Evolutionary conservation across 2,888 invertebrate genomes (phyloP).

Genomic region (Hermodice carunculata): DNA sequence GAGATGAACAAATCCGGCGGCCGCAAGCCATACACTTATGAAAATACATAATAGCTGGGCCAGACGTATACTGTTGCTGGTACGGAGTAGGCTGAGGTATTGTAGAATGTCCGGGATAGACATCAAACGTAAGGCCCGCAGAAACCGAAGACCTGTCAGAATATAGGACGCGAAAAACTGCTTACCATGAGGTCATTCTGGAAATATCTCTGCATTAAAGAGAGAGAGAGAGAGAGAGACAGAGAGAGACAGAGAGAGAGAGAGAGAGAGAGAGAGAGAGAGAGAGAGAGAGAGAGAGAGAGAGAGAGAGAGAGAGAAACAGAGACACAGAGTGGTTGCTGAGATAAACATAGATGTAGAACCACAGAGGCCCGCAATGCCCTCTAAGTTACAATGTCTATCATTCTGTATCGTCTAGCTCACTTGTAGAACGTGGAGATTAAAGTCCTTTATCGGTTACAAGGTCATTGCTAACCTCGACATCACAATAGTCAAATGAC

Average conservation of each 20-base stretch:
- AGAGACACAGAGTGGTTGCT: neutral
- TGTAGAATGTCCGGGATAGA: conserved; percentile 47
- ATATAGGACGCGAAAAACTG: no score
- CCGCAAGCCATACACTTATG: conserved; percentile 43
- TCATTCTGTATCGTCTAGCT: no score
- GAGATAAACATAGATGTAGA: no score
- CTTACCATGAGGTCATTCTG: no score
- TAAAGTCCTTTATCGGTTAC: neutral
- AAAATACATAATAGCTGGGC: conserved; percentile 43
- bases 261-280: conserved; percentile 8
- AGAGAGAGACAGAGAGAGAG: conserved; percentile 9
- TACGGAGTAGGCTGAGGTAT: conserved; percentile 43
- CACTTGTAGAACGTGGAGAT: neutral
- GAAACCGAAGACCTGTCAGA: conserved; percentile 41
- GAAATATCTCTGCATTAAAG: neutral
- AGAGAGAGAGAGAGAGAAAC: conserved; percentile 3
- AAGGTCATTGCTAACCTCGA: neutral
- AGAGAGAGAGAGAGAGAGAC: neutral
- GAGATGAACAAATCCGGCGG: conserved; percentile 47
- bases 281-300: conserved; percentile 6
- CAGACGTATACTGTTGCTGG: conserved; percentile 43
- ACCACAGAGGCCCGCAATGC: no score
- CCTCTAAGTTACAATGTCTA: no score
- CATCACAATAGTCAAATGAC: no score
- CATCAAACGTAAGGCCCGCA: conserved; percentile 45